Conservation (phyloP, 2,113 vertebrate genomes). For the Sylvilagus bachmani region DNA sequence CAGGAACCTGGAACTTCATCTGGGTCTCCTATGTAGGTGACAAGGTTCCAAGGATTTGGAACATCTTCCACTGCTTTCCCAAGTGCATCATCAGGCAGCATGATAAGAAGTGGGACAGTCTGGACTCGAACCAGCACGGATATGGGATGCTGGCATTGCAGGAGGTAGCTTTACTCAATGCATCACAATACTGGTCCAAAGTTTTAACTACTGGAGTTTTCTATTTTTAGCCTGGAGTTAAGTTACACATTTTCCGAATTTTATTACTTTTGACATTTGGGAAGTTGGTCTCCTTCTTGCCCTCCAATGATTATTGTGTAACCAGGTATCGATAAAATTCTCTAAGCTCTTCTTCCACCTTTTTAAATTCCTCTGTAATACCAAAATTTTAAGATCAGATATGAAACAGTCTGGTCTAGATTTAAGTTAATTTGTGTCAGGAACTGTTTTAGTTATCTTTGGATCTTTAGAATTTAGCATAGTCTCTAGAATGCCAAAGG, state of each 20-base stretch:
- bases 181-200: not conserved
- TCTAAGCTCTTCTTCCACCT: not conserved
- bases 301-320: not conserved
- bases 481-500: not conserved
- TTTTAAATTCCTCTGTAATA: not conserved
- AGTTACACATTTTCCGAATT: not conserved
- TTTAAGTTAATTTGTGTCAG: not conserved
- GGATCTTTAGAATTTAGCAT: not conserved
- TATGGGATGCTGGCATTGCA: too few relatives aligned
- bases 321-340: not conserved
- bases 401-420: not conserved
- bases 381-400: not conserved
- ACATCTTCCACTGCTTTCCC: too few relatives aligned
- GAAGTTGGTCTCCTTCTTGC: not conserved
- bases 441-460: not conserved
- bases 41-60: too few relatives aligned
- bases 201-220: not conserved
- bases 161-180: too few relatives aligned
- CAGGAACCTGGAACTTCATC: too few relatives aligned
- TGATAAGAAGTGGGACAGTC: too few relatives aligned
- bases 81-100: too few relatives aligned
- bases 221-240: not conserved
- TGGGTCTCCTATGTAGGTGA: too few relatives aligned
- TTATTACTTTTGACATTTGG: slow-evolving; percentile 13
- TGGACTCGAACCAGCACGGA: too few relatives aligned